phyloP scores from a whole-genome alignment of 1,140 invertebrate genomes.

The Diuraphis noxia region DNA sequence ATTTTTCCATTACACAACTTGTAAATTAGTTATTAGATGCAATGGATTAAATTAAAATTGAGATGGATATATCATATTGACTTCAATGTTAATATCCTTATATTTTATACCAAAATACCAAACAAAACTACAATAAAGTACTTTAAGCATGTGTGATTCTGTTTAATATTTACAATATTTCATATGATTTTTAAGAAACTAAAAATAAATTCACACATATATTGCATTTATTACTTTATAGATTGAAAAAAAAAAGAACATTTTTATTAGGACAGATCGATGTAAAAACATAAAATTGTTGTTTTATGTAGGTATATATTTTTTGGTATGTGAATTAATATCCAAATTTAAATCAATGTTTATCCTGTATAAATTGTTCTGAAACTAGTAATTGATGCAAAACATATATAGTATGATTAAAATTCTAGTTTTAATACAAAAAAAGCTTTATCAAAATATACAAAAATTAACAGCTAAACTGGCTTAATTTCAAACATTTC shows the following conservation, averaged over 20 bases:
- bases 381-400: neutral
- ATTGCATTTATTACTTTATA: neutral
- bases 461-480: neutral
- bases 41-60: neutral
- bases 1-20: neutral
- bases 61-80: no score
- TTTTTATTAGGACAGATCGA: neutral
- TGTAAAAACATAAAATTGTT: no score
- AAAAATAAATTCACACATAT: neutral
- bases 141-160: neutral
- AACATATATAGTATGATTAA: neutral
- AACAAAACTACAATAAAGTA: neutral
- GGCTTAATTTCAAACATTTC: neutral
- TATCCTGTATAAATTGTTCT: neutral
- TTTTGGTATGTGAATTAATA: neutral
- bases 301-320: no score
- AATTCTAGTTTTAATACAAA: neutral
- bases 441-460: neutral
- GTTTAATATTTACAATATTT: neutral
- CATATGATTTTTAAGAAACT: no score
- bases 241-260: neutral
- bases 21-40: neutral
- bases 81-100: neutral
- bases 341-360: neutral
- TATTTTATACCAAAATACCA: neutral